Evolutionary conservation across 2,888 invertebrate species (phyloP), one percentile per base, ranked within the genome.

Genomic region (Calephelis perditalis): DNA sequence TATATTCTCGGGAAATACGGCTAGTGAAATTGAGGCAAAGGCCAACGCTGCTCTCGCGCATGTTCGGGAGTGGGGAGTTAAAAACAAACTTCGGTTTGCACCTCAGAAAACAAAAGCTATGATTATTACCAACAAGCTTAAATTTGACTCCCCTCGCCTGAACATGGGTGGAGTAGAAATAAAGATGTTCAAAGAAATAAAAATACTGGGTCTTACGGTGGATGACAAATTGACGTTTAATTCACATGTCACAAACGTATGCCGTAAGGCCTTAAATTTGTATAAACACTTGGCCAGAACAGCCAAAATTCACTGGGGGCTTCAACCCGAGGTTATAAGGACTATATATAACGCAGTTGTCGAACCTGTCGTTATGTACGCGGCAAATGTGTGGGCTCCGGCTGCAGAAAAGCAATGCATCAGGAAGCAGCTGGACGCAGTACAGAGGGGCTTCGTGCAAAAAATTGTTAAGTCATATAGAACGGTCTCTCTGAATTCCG

Each of bases 211-310:
- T 8, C 40, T 40, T 40, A 40, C 40, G 6, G 40, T 40, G 1
- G 40, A 40, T 8, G 1, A 6, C 8, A 40, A 40, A 6, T 5
- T 40, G 8, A 40, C 40, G 5, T 40, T 40, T 6, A 40, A 40
- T 6, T 1, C 40, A 6, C 40, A 40, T 6, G 40, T 8, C 1
- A 5, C 40, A 40, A 40, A 40, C 5, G 26, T 49, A 5, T 64
- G 63, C 37, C 61, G 49, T 11, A 65, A 62, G 44, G 60, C 65
- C 1, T 46, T 61, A 6, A 49, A 63, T 6, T 60, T 65, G 0
- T 63, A 68, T 10, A 65, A 65, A 46, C 60, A 60, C 8, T 55
- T 65, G 2, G 49, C 59, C 1, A 43, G 59, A 10, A n/a, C 58
- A 8, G 61, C 59, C 2, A 58, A 45, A 9, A 36, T 63, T 0